Evolutionary conservation across 2,888 invertebrate species (phyloP), one percentile per base, ranked within the genome.

Genomic region (Rhabditophanes sp.): DNA sequence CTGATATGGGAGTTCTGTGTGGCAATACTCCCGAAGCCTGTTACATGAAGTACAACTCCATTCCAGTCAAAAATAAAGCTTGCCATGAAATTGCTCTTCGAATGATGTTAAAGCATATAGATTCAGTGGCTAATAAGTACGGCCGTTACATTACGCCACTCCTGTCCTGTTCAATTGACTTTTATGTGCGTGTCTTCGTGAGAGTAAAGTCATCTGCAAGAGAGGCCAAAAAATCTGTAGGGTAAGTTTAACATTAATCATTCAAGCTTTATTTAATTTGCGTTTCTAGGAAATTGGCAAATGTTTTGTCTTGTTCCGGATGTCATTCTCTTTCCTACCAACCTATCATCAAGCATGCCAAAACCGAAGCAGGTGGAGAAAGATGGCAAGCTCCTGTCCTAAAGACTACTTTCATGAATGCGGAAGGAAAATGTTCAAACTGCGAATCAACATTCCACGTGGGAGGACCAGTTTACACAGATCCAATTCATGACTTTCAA

Each of bases 21-120:
- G 96, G 96, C 0, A 90, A 88, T 69, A 75, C 80, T 0, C 81
- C 85, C 0, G 93, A 96, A 68, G 82, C 88, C 0, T 90, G 90
- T 65, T 75, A 78, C 53, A 75, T 77, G 6, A 90, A 88, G 71
- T 99, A 99, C 65, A 90, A 90, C 0, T 76, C 87, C 1, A 71
- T 87, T 36, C 80, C 90, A 1, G 67, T 90, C 26, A 77, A 78
- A 56, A 76, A 78, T 9, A 82, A 80, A 62, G 76, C 78, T 33
- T 88, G 87, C 56, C 93, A 99, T 71, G 96, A 99, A 75, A 79
- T 88, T 78, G 87, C 84, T 0, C 66, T 96, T n/a, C 73, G 96
- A 44, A 90, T 96, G 60, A 70, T 93, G 23, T 69, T 96, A 15
- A 80, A 83, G 58, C 77, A 79, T 49, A 79, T 99, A 45, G 83